phyloP scores from a whole-genome alignment of 2,888 invertebrate species.

The Allophyes oxyacanthae region DNA sequence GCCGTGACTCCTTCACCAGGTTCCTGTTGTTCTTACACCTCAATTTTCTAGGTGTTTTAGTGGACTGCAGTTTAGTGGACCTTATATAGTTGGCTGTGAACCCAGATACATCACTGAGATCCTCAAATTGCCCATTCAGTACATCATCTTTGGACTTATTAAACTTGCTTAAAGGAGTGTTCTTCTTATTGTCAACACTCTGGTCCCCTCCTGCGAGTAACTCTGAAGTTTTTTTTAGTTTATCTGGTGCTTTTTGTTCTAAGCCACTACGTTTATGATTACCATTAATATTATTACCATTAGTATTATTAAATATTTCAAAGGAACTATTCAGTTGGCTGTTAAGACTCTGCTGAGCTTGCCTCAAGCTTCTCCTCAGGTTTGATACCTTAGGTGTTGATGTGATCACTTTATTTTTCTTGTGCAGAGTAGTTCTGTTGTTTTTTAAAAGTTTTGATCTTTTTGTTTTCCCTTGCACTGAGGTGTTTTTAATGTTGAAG shows the following conservation, averaged over 20 bases:
- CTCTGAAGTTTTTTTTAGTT: slow-evolving; percentile 52
- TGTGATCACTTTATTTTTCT: slow-evolving; percentile 76
- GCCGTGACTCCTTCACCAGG: slow-evolving; percentile 70
- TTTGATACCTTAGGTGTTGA: slow-evolving; percentile 76
- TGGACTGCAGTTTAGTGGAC: slow-evolving; percentile 80
- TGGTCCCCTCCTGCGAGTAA: slow-evolving; percentile 60
- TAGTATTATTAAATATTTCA: slow-evolving; percentile 67
- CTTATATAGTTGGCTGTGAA: slow-evolving; percentile 86
- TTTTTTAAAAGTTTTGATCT: slow-evolving; percentile 67
- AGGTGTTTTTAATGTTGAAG: slow-evolving; percentile 79
- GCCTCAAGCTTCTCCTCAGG: slow-evolving; percentile 77
- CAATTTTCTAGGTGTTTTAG: slow-evolving; percentile 73
- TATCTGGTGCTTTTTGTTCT: slow-evolving; percentile 48
- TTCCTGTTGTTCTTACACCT: slow-evolving; percentile 72
- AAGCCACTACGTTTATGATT: slow-evolving; percentile 51
- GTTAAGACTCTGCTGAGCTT: slow-evolving; percentile 66
- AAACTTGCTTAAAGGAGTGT: slow-evolving; percentile 37
- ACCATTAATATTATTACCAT: slow-evolving; percentile 63
- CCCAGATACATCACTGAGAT: slow-evolving; percentile 84
- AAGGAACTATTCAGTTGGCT: slow-evolving; percentile 72
- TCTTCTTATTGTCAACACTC: slow-evolving; percentile 56
- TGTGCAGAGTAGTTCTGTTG: slow-evolving; percentile 63
- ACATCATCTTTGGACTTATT: slow-evolving; percentile 56
- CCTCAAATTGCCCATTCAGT: slow-evolving; percentile 79
- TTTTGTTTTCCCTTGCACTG: slow-evolving; percentile 70